Evolutionary conservation across 2,888 invertebrate genomes (phyloP).

Genomic region (Thymelicus acteon): DNA sequence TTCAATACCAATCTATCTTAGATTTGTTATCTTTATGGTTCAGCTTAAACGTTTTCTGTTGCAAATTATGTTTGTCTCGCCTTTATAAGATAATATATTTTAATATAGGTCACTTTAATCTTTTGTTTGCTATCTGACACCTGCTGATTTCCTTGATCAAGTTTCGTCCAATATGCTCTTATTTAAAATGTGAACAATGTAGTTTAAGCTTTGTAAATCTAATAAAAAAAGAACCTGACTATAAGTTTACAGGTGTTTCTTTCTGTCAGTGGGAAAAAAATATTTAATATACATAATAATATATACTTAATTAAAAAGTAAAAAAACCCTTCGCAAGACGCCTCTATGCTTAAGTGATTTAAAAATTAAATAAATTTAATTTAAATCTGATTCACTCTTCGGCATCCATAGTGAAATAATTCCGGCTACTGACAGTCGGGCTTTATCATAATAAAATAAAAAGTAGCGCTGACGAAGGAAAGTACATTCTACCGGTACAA

Average conservation of each 20-base stretch:
- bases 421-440: not conserved
- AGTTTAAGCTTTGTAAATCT: too few relatives aligned
- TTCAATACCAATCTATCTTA: slow-evolving; percentile 61
- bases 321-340: too few relatives aligned
- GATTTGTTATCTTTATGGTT: slow-evolving; percentile 56
- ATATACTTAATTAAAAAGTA: too few relatives aligned
- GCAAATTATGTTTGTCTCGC: slow-evolving; percentile 38
- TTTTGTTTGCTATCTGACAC: slow-evolving; percentile 13
- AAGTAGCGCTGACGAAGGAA: slow-evolving; percentile 14
- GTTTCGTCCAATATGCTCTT: too few relatives aligned
- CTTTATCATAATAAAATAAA: slow-evolving; percentile 12
- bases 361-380: not conserved
- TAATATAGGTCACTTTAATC: slow-evolving; percentile 22
- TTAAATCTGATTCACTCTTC: not conserved
- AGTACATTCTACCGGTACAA: slow-evolving; percentile 24
- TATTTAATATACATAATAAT: too few relatives aligned
- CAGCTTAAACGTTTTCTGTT: slow-evolving; percentile 42
- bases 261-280: too few relatives aligned
- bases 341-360: not conserved
- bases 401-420: not conserved
- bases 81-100: slow-evolving; percentile 17
- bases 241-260: too few relatives aligned
- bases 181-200: too few relatives aligned
- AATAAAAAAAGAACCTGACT: too few relatives aligned
- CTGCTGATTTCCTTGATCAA: too few relatives aligned